Evolutionary conservation across 2,113 vertebrate species (phyloP).

Genomic region (Mungos mungo): DNA sequence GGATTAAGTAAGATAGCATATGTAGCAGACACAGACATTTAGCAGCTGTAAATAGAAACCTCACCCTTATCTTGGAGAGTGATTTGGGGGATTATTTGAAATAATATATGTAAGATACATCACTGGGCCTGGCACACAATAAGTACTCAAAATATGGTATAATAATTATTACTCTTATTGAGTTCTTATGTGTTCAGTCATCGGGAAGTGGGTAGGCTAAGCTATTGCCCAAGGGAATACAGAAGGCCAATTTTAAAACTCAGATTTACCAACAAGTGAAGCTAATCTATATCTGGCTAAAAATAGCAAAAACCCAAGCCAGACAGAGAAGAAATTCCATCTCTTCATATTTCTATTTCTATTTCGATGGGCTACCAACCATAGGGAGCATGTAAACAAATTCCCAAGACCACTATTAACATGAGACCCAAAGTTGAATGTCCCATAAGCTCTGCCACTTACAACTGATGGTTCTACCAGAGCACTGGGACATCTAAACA

Average conservation of each 20-base stretch:
- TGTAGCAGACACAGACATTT: background rate
- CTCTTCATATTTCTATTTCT: background rate
- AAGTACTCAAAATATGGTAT: background rate
- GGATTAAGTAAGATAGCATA: background rate
- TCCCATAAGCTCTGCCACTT: background rate
- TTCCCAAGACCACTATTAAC: background rate
- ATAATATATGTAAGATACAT: background rate
- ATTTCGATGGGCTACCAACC: background rate
- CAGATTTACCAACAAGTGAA: background rate
- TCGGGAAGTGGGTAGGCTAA: background rate
- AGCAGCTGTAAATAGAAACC: background rate
- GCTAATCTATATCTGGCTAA: background rate
- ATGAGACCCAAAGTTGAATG: background rate
- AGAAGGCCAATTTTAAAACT: constrained; percentile 5
- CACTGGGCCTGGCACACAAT: background rate
- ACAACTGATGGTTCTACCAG: background rate
- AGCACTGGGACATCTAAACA: background rate
- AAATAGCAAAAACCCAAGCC: background rate
- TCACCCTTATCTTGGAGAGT: background rate
- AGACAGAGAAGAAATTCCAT: background rate
- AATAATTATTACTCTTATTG: background rate
- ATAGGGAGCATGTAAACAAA: background rate
- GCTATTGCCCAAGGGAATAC: background rate
- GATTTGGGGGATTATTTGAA: background rate
- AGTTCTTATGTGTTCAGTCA: background rate